A percentile compares a stretch with the other conserved stretches of the same genome.
Evolutionary conservation across 2,113 vertebrate genomes (phyloP).

Genomic region (Dasyprocta punctata): DNA sequence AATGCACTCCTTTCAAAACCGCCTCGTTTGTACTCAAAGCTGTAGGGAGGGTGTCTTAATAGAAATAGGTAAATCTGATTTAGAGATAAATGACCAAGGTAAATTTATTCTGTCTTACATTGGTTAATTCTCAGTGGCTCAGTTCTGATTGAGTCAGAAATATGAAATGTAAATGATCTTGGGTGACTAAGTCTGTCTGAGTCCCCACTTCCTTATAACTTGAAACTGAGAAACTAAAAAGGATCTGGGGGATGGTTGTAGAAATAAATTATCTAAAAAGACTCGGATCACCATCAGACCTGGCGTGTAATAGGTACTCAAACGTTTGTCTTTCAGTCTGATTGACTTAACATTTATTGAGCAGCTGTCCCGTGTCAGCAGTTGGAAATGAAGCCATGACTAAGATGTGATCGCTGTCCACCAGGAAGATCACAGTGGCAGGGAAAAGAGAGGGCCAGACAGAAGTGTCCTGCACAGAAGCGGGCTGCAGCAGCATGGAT

Average conservation of each 20-base stretch:
- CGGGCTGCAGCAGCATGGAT: fast-evolving
- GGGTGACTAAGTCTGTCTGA: not conserved
- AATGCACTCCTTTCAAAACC: not conserved
- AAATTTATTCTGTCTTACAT: not conserved
- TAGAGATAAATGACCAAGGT: not conserved
- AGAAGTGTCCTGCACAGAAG: fast-evolving
- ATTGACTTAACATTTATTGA: not conserved
- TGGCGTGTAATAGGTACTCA: not conserved
- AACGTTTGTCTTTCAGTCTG: not conserved
- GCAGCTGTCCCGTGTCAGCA: not conserved
- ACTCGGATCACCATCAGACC: not conserved
- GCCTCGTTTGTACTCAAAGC: not conserved
- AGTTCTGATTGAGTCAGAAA: not conserved
- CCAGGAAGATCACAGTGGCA: not conserved
- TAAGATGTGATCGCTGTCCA: not conserved
- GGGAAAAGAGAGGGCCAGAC: not conserved
- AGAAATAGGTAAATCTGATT: not conserved
- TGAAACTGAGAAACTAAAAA: not conserved
- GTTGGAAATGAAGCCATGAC: not conserved
- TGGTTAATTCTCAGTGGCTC: not conserved
- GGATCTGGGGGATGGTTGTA: not conserved
- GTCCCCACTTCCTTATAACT: not conserved
- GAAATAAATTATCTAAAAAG: not conserved
- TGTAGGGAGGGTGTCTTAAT: not conserved
- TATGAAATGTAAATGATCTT: not conserved